Conservation (phyloP, 2,888 invertebrate genomes). For the Phaonia tiefii region DNA sequence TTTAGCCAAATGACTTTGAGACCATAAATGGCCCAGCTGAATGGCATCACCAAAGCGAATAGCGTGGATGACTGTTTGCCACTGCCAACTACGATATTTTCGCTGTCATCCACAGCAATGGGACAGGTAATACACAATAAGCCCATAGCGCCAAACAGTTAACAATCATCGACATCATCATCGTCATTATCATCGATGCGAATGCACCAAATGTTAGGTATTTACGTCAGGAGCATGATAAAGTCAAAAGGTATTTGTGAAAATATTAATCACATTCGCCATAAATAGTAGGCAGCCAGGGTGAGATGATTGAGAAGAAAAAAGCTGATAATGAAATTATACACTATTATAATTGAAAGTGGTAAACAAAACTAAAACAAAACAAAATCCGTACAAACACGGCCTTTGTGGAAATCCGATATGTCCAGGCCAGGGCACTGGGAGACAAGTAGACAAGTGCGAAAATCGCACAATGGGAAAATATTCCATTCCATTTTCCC, state of each 20-base stretch:
- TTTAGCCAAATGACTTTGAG: conserved; percentile 64
- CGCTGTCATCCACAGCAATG: neutral
- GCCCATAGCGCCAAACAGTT: neutral
- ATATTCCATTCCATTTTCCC: no score
- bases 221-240: conserved; percentile 59
- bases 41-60: conserved; percentile 6
- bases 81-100: no score
- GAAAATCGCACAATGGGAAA: no score
- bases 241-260: conserved; percentile 64
- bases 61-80: neutral
- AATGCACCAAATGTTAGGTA: conserved; percentile 40
- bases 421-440: neutral
- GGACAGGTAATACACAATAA: neutral
- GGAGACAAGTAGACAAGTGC: no score
- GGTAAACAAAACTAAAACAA: neutral
- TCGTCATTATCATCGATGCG: neutral
- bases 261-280: conserved; percentile 63
- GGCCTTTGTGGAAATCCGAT: neutral
- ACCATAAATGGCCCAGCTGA: conserved; percentile 49
- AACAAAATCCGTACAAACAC: neutral
- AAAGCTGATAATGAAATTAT: conserved; percentile 28
- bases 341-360: conserved; percentile 17
- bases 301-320: neutral
- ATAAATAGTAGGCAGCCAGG: conserved; percentile 40
- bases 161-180: conserved; percentile 2